Evolutionary conservation across 2,113 vertebrate species (phyloP).

Genomic region (Zosterops borbonicus): DNA sequence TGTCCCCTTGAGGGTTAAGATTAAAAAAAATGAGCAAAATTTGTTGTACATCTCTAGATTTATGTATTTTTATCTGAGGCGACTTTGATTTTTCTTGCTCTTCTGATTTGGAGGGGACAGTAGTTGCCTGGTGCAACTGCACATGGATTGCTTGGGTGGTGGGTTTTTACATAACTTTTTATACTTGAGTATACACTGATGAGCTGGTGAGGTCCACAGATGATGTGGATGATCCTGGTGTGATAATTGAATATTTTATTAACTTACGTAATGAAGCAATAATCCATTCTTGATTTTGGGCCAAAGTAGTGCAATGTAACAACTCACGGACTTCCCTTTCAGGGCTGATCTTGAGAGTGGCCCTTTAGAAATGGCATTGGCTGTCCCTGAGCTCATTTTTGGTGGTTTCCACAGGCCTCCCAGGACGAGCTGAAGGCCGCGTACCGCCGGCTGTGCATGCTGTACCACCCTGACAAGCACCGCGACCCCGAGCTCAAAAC

Average conservation of each 20-base stretch:
- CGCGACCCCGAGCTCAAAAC: constrained; percentile 91
- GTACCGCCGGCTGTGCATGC: constrained; percentile 94
- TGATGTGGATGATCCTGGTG: neutral
- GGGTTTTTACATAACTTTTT: neutral
- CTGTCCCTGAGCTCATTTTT: neutral
- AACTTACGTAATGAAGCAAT: neutral
- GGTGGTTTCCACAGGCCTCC: constrained; percentile 81
- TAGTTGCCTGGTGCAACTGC: neutral
- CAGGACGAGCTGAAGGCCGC: constrained; percentile 94
- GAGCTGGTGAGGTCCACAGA: neutral
- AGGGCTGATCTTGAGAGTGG: neutral
- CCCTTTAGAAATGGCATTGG: neutral
- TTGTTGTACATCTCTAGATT: neutral
- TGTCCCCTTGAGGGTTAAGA: neutral
- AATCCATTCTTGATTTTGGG: neutral
- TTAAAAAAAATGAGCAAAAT: neutral
- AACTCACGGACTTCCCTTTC: neutral
- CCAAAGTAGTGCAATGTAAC: neutral
- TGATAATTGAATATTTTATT: neutral
- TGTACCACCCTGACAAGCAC: constrained; percentile 99
- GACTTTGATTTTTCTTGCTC: neutral
- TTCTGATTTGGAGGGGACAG: neutral
- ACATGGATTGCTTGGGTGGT: neutral
- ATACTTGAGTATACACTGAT: neutral
- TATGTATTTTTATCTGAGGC: neutral